Evolutionary conservation across 2,888 invertebrate genomes (phyloP).

Genomic region (Gymnoscelis rufifasciata): DNA sequence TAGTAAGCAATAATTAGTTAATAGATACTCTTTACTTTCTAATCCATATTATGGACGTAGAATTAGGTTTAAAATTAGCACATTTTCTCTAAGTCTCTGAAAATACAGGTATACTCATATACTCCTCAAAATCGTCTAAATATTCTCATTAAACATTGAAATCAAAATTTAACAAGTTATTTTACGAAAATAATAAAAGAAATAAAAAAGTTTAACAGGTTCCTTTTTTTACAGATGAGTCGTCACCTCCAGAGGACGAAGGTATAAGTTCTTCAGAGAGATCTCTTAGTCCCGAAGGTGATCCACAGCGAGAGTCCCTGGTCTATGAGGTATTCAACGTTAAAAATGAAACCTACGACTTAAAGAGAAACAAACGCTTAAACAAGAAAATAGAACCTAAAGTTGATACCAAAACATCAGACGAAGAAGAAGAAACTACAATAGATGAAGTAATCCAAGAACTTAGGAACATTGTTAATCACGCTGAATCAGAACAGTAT

Average conservation of each 20-base stretch:
- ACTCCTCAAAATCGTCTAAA: too few species aligned
- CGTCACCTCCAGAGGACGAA: conserved; percentile 91
- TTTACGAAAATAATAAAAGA: too few species aligned
- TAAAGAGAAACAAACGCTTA: conserved; percentile 66
- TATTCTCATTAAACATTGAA: too few species aligned
- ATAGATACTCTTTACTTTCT: too few species aligned
- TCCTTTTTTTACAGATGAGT: conserved; percentile 71
- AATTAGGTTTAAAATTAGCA: too few species aligned
- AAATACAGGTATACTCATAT: too few species aligned
- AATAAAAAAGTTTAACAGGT: too few species aligned
- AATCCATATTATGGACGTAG: too few species aligned
- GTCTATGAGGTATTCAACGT: conserved; percentile 81
- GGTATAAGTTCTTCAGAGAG: conserved; percentile 92
- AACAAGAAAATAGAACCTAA: conserved; percentile 62
- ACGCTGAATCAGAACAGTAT: conserved; percentile 86
- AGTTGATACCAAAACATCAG: conserved; percentile 65
- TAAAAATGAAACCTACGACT: conserved; percentile 77
- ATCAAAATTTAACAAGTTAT: too few species aligned
- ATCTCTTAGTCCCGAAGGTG: conserved; percentile 86
- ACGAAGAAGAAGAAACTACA: conserved; percentile 87
- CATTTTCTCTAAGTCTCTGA: too few species aligned
- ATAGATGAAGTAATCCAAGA: conserved; percentile 94
- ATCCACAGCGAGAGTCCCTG: conserved; percentile 79
- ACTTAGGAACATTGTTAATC: conserved; percentile 89
- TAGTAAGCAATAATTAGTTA: too few species aligned